Evolutionary conservation across 2,888 invertebrate genomes (phyloP).

Genomic region (Acanthosepion lycidas): DNA sequence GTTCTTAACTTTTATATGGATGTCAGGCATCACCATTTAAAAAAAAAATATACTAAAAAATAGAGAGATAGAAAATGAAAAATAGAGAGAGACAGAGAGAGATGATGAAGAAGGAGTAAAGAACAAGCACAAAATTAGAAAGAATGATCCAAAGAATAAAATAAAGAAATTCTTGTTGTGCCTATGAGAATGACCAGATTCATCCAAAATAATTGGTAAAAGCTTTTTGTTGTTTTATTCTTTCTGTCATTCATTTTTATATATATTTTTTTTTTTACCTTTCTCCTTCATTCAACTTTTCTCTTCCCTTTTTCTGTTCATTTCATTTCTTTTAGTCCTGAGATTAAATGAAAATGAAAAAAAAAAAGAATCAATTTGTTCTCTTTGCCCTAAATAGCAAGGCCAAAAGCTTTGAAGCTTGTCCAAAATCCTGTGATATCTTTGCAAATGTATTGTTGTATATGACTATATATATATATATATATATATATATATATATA

Average conservation of each 20-base stretch:
- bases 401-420: slow-evolving; percentile 33
- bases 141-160: too few relatives aligned
- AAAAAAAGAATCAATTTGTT: background rate
- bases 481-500: slow-evolving; percentile 4
- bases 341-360: too few relatives aligned
- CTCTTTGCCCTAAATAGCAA: slow-evolving; percentile 21
- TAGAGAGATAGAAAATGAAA: background rate
- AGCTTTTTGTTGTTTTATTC: too few relatives aligned
- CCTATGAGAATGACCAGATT: too few relatives aligned
- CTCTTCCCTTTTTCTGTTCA: background rate
- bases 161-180: too few relatives aligned
- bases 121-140: too few relatives aligned
- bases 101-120: too few relatives aligned
- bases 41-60: background rate
- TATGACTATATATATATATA: background rate
- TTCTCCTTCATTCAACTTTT: too few relatives aligned
- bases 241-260: too few relatives aligned
- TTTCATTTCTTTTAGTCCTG: background rate
- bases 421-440: background rate
- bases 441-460: background rate
- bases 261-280: too few relatives aligned
- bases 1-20: background rate
- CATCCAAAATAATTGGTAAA: too few relatives aligned
- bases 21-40: background rate
- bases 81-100: background rate